Evolutionary conservation across 2,113 vertebrate genomes (phyloP), one percentile per base, ranked within the genome.

Genomic region (Scalopus aquaticus): DNA sequence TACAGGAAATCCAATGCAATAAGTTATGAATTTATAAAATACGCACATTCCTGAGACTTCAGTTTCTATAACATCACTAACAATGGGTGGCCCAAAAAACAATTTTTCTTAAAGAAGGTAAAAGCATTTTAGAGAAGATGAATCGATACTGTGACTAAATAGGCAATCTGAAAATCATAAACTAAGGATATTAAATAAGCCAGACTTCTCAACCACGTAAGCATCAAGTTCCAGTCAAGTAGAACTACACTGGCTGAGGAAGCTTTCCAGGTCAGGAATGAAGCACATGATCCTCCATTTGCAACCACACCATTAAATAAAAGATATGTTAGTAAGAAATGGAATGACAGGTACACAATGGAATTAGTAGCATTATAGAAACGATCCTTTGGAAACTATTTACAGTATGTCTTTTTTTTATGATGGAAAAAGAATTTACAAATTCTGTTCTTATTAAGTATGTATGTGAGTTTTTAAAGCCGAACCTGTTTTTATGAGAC

Each of bases 21-120:
- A 74, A n/a, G 3, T 49, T 88, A 35, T 42, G 88, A 70, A 82
- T 77, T 76, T 81, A 51, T 8, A 73, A 35, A n/a, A 65, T 80
- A 91, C 88, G 77, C 58, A 92, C 11, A 84, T 67, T 81, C 15
- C 44, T 78, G 88, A 91, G 56, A 95, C 13, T 81, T 88, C 37
- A 84, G 70, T 37, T 67, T 87, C 89, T 42, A 7, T 58, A 35
- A 54, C 11, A 69, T 80, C 49, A 35, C 19, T 39, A 28, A 44
- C 20, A 67, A 93, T 32, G 24, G 8, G 46, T 4, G 69, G 2
- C 39, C 30, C 56, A 64, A 77, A 88, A 58, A 86, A 83, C 3
- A 49, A 13, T 9, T 2, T 30, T 28, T 44, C 32, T 58, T 69
- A 35, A 37, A 62, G 35, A 78, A 49, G 78, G 39, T 24, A 72